Evolutionary conservation across 2,888 invertebrate genomes (phyloP), one percentile per base, ranked within the genome.

Genomic region (Geotrupes spiniger): DNA sequence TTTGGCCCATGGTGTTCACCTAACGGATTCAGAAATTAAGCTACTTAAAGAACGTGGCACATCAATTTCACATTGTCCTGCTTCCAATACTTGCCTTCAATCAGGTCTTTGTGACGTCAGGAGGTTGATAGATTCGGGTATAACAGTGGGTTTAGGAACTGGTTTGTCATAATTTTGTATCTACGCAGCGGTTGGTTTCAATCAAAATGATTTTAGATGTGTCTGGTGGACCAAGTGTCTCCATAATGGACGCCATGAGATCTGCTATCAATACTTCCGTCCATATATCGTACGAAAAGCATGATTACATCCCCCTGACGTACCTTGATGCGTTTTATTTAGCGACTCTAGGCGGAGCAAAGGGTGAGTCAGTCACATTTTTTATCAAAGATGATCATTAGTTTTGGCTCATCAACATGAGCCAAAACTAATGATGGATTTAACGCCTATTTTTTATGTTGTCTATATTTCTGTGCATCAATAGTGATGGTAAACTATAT

Each of bases 271-370:
- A 84, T 57, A 83, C 85, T 0, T 92, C 93, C 0, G 83, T 81
- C 49, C 80, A 84, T 60, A 61, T 89, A 11, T 79, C 83, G 26
- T 77, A 80, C 51, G 57, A 77, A 14, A 74, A 76, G 37, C 46
- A 54, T 26, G 46, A 61, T 42, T 62, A 65, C 43, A 65, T 69
- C 31, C 78, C 84, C 0, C 65, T 92, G 1, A 78, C 79, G 52
- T 90, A 86, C 72, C 78, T 78, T 51, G 89, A 93, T 58, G 91
- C 82, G 0, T 85, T 94, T 66, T 85, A 86, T 68, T 75, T 94
- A 59, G 92, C 92, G 9, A 95, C 94, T 1, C 71, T 92, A 41
- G 92, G 93, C 11, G 92, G 94, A 4, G 92, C 92, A 49, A 79
- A 77, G 78, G 86, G 88, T 87, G 74, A 62, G 12, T n/a, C n/a